Evolutionary conservation across 2,113 vertebrate species (phyloP), one percentile per base, ranked within the genome.

Genomic region (Myotis brandtii): DNA sequence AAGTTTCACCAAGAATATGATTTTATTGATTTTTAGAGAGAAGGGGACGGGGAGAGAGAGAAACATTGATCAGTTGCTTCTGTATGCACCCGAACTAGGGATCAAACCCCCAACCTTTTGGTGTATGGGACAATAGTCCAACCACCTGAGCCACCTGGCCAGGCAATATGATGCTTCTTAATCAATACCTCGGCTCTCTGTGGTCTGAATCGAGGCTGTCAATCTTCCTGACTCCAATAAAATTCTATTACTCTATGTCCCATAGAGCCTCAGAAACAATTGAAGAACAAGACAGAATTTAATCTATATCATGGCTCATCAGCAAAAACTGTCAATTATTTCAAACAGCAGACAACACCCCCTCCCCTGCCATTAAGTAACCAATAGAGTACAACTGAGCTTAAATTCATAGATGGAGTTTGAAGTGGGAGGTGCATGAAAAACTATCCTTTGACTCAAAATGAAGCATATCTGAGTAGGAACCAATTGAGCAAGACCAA

Each of bases 201-300:
- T 27, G 17, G 46, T 81, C 69, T 62, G 48, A 0, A 0, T 12
- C 43, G 66, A 48, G 62, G 34, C 17, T 94, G 40, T 86, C 91
- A 89, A 88, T 43, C 46, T 93, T 88, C 88, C 32, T 86, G 81
- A 79, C 43, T 96, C 91, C 97, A 96, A 18, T 86, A 86, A 92
- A 93, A 73, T 92, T 43, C 13, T 95, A 81, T 90, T 92, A 92
- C 67, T 12, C 0, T 75, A 77, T 87, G 80, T 80, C 67, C 43
- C 56, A 94, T 20, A 94, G 80, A 96, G 50, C 75, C 46, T 87
- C 37, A 3, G 7, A 2, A 82, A 87, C 67, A 62, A 54, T 1
- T 52, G 94, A 79, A 97, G 37, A 92, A 67, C 23, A 37, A 95
- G 17, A 9, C 5, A 70, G 37, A 89, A 86, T 96, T 86, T 85